A percentile compares a stretch with the other conserved stretches of the same genome.
Conservation (phyloP, 2,888 invertebrate species). For the Plemyria rubiginata region DNA sequence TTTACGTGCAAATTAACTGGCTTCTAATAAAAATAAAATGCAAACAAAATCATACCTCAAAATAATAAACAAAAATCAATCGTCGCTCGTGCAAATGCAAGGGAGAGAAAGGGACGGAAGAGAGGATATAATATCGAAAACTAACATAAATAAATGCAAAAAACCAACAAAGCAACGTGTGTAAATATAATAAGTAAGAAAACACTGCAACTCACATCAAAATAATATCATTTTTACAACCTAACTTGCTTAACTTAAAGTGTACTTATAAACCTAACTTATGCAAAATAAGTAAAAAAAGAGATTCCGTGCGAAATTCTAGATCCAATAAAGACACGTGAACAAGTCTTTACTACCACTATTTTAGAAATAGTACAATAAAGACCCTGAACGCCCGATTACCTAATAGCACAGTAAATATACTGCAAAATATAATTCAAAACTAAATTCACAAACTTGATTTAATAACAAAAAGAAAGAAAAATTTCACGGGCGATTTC, state of each 20-base stretch:
- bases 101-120: conserved; percentile 68
- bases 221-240: conserved; percentile 74
- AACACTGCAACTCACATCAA: conserved; percentile 58
- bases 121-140: conserved; percentile 52
- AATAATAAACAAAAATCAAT: conserved; percentile 61
- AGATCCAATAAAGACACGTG: conserved; percentile 51
- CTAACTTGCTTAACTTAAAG: conserved; percentile 58
- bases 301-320: conserved; percentile 55
- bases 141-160: conserved; percentile 55
- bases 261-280: conserved; percentile 74
- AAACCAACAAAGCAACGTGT: conserved; percentile 53
- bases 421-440: conserved; percentile 48
- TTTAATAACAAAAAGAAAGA: conserved; percentile 30
- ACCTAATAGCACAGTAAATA: conserved; percentile 36
- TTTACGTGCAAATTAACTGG: conserved; percentile 14
- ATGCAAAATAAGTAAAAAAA: conserved; percentile 52
- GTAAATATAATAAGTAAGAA: conserved; percentile 57
- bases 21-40: conserved; percentile 35
- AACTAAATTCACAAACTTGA: conserved; percentile 46
- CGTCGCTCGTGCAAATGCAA: conserved; percentile 74
- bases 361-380: conserved; percentile 79
- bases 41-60: conserved; percentile 73
- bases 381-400: conserved; percentile 63
- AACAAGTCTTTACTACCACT: conserved; percentile 70
- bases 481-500: conserved; percentile 61